Evolutionary conservation across 2,888 invertebrate species (phyloP).

Genomic region (Psylliodes chrysocephalus): DNA sequence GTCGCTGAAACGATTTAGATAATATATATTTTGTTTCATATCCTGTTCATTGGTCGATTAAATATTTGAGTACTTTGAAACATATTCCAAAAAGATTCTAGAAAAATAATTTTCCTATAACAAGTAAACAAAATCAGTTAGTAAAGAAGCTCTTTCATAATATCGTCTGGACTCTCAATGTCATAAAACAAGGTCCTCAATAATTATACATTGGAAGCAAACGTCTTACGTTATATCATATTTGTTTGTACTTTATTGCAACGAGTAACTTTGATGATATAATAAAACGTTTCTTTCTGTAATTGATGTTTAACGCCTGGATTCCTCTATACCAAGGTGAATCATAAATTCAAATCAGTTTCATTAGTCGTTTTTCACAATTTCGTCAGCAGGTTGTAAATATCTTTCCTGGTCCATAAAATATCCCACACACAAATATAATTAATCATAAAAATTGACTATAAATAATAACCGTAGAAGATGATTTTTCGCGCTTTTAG

Average conservation of each 20-base stretch:
- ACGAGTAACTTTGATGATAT: conserved; percentile 18
- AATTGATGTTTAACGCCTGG: conserved; percentile 23
- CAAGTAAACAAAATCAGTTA: too few species aligned
- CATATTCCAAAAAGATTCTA: too few species aligned
- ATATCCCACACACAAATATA: neutral
- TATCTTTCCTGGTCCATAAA: neutral
- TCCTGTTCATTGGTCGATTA: too few species aligned
- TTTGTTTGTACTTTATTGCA: too few species aligned
- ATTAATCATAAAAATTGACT: neutral
- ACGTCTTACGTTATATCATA: too few species aligned
- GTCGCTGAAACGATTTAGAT: too few species aligned
- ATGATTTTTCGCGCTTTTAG: too few species aligned
- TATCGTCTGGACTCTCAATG: neutral
- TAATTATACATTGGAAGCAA: neutral
- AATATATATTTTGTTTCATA: too few species aligned
- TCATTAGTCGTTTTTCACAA: neutral
- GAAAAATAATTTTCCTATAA: too few species aligned
- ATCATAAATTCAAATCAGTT: conserved; percentile 6
- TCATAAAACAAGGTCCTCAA: neutral
- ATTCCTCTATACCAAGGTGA: conserved; percentile 19
- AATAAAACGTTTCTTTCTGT: conserved; percentile 14
- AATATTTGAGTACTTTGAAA: too few species aligned
- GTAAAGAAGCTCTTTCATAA: too few species aligned
- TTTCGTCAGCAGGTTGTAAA: neutral
- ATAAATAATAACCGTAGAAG: neutral